phyloP scores from a whole-genome alignment of 2,113 vertebrate species.

The Apodemus speciosus region DNA sequence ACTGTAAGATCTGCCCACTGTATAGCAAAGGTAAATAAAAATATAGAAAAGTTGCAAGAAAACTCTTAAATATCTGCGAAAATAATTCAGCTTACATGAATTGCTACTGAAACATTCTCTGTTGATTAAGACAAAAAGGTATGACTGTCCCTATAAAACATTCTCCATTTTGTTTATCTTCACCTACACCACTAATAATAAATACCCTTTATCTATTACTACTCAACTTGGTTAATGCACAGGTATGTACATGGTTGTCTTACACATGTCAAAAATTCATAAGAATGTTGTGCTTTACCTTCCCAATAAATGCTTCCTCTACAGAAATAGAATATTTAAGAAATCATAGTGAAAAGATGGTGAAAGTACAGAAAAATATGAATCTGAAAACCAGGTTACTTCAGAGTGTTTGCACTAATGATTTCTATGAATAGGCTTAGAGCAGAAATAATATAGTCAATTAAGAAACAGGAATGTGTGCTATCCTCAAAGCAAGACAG shows the following conservation, averaged over 20 bases:
- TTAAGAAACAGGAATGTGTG: background rate
- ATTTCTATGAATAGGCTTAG: background rate
- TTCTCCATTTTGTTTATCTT: background rate
- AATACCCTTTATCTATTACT: background rate
- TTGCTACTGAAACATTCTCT: background rate
- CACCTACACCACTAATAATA: background rate
- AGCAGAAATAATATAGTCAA: background rate
- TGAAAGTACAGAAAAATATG: background rate
- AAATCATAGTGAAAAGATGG: background rate
- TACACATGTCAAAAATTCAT: background rate
- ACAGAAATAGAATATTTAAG: background rate
- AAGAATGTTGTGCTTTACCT: background rate
- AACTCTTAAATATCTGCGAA: background rate
- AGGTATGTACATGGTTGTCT: background rate
- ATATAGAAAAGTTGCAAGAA: background rate
- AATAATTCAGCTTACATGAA: background rate
- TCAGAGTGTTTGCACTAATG: background rate
- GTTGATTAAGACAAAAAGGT: background rate
- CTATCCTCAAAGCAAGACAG: background rate
- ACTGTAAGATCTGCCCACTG: background rate
- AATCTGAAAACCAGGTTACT: background rate
- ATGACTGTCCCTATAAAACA: background rate
- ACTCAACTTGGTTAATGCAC: background rate
- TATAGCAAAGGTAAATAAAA: background rate
- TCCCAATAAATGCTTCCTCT: background rate